A percentile compares a stretch with the other conserved stretches of the same genome.
Evolutionary conservation across 2,113 vertebrate genomes (phyloP).

Genomic region (Parus major): DNA sequence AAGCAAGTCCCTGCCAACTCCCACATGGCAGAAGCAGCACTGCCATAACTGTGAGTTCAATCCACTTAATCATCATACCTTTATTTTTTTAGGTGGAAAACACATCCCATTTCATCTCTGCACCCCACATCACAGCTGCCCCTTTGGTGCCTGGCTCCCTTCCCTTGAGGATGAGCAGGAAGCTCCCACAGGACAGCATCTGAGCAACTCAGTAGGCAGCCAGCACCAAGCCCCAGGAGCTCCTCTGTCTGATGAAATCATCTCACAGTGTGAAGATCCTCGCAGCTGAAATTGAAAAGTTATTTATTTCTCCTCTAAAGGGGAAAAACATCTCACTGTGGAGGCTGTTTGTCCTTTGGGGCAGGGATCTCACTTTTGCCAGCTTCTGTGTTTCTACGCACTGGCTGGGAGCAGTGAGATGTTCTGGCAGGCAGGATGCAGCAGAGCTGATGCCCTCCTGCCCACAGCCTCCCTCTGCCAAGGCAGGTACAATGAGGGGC

Average conservation of each 20-base stretch:
- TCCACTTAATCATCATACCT: neutral
- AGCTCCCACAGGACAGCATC: neutral
- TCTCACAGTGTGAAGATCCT: neutral
- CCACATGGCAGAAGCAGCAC: neutral
- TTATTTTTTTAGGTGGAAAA: neutral
- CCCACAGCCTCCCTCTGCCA: neutral
- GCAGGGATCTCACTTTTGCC: neutral
- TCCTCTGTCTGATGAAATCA: neutral
- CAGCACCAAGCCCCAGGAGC: neutral
- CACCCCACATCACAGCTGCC: neutral
- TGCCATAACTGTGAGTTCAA: rapidly evolving
- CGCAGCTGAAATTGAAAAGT: neutral
- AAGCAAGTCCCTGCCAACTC: neutral
- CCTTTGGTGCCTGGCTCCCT: neutral
- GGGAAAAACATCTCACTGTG: neutral
- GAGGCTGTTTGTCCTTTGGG: neutral
- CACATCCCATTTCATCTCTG: neutral
- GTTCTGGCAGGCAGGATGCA: neutral
- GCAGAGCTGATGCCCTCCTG: neutral
- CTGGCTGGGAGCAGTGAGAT: neutral
- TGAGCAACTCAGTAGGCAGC: neutral
- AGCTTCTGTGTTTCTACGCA: rapidly evolving
- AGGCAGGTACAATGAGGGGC: neutral
- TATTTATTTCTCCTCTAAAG: slow-evolving; percentile 33
- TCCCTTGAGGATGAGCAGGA: neutral